Evolutionary conservation across 2,888 invertebrate species (phyloP).

Genomic region (Colletes collaris): DNA sequence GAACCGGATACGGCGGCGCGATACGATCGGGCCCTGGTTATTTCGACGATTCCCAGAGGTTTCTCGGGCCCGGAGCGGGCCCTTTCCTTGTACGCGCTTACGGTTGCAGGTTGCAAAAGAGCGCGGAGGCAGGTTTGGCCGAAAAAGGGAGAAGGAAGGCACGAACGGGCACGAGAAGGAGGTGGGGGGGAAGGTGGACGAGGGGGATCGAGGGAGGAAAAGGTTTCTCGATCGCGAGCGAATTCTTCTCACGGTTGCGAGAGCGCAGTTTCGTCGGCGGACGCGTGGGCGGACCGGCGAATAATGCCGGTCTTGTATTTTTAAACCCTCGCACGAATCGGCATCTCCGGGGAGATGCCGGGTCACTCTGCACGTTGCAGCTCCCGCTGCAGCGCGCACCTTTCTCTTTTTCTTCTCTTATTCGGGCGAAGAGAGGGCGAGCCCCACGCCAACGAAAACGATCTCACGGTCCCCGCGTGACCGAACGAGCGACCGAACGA

Average conservation of each 20-base stretch:
- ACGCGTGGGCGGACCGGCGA: conserved; percentile 77
- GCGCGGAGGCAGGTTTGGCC: conserved; percentile 49
- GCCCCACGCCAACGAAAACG: conserved; percentile 66
- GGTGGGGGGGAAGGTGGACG: neutral
- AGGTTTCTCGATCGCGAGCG: conserved; percentile 68
- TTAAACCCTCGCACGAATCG: conserved; percentile 71
- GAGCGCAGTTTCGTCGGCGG: conserved; percentile 67
- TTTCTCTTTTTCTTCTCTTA: conserved; percentile 66
- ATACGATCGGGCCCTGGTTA: conserved; percentile 55
- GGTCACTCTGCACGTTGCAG: conserved; percentile 57
- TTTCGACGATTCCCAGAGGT: conserved; percentile 65
- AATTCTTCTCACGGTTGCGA: conserved; percentile 78
- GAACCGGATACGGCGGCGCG: conserved; percentile 52
- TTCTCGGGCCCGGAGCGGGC: conserved; percentile 25
- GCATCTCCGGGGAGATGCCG: conserved; percentile 54
- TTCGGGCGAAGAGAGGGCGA: conserved; percentile 40
- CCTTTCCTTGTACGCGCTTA: conserved; percentile 45
- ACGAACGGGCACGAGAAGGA: conserved; percentile 5
- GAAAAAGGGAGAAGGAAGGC: conserved; percentile 38
- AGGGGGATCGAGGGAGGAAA: conserved; percentile 14
- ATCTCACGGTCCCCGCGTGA: conserved; percentile 66
- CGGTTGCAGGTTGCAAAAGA: conserved; percentile 59
- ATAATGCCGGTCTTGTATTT: conserved; percentile 74
- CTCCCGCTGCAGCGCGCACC: conserved; percentile 60
- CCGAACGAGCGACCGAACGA: neutral